Conservation (phyloP, 2,888 invertebrate genomes). For the Habrosyne pyritoides region DNA sequence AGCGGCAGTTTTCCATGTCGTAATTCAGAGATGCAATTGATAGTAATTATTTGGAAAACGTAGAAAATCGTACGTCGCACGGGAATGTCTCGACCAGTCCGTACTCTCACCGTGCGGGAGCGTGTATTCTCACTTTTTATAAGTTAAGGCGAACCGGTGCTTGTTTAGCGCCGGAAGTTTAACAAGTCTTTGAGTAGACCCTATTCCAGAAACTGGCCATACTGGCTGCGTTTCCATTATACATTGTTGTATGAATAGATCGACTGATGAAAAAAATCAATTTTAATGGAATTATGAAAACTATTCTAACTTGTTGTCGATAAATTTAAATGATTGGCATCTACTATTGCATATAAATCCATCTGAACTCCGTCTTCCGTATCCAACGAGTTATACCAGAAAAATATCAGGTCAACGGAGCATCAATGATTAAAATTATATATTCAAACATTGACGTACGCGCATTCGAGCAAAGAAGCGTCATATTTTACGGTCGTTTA, state of each 20-base stretch:
- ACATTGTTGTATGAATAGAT: background rate
- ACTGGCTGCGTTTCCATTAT: background rate
- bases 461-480: background rate
- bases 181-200: background rate
- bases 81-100: constrained; percentile 26
- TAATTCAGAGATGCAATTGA: constrained; percentile 35
- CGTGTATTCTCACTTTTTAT: constrained; percentile 24
- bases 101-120: constrained; percentile 41
- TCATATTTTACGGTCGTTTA: constrained; percentile 4
- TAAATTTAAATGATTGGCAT: background rate
- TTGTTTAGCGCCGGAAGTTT: constrained; percentile 6
- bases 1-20: constrained; percentile 32
- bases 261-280: background rate
- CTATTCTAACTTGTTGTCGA: background rate
- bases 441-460: constrained; percentile 1
- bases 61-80: constrained; percentile 45
- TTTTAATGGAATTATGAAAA: background rate
- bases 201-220: constrained; percentile 5
- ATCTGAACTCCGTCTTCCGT: background rate
- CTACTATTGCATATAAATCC: background rate
- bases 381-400: background rate
- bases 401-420: background rate
- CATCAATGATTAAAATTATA: constrained; percentile 2
- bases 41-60: constrained; percentile 61
- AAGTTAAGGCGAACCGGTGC: background rate